Evolutionary conservation across 2,797 vertebrate species (phyloP).

Genomic region (Zenarchopterus dispar): DNA sequence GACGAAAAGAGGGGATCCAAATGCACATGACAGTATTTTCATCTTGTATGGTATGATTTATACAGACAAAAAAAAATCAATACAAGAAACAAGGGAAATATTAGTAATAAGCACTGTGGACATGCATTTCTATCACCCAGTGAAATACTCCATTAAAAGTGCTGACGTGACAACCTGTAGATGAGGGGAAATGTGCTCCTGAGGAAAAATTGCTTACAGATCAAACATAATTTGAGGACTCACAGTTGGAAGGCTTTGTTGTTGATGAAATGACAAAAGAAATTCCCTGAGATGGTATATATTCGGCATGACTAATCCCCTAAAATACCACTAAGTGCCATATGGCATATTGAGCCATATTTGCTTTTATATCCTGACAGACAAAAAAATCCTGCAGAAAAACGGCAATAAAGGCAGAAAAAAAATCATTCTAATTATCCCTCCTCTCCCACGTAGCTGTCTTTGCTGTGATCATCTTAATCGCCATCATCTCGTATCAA

Average conservation of each 20-base stretch:
- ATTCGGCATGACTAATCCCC: conserved; percentile 56
- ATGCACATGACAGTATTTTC: neutral
- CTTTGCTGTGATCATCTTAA: conserved; percentile 33
- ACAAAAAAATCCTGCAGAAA: conserved; percentile 36
- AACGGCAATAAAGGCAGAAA: conserved; percentile 17
- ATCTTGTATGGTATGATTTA: neutral
- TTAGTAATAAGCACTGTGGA: conserved; percentile 23
- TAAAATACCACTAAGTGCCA: conserved; percentile 55
- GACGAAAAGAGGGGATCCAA: too few species aligned
- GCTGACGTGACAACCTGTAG: conserved; percentile 41
- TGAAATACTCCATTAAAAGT: conserved; percentile 43
- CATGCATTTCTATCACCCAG: conserved; percentile 21
- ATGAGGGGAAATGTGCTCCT: conserved; percentile 48
- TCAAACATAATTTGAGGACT: conserved; percentile 34
- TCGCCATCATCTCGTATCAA: conserved; percentile 46
- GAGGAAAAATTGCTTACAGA: conserved; percentile 22
- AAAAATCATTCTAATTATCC: conserved; percentile 17
- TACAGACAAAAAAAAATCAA: conserved; percentile 2
- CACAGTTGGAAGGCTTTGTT: conserved; percentile 24
- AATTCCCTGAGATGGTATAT: conserved; percentile 50
- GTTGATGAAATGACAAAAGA: conserved; percentile 48
- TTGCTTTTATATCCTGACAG: conserved; percentile 45
- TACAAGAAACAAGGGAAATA: conserved; percentile 33
- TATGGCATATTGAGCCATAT: conserved; percentile 52
- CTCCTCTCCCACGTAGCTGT: conserved; percentile 21